Base-by-base conservation (phyloP, 2,888 invertebrate species). In the Lycocerus yunnanus region DNA sequence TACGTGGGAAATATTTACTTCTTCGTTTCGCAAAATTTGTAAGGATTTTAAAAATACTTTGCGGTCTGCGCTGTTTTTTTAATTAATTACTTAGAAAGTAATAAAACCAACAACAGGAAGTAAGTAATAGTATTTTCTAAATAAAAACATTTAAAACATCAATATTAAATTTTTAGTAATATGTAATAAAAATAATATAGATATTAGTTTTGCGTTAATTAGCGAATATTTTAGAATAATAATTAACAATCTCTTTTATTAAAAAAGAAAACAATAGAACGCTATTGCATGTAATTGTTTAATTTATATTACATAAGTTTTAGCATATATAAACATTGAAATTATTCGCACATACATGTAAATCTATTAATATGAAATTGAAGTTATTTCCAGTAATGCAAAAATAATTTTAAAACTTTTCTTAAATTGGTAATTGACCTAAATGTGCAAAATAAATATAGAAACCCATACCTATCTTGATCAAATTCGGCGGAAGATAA, bases 381-480 rank as follows among this genome's bases (percentile, higher is more conserved):
- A 43, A 43, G 43, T 43, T 43, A 43, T 43, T 43, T 43, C n/a
- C 43, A n/a, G 43, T 43, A n/a, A 9, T 43, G 43, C 43, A n/a
- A n/a, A 43, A 18, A 18, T n/a, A 63, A 63, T 63, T 63, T 63
- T 18, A 18, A 10, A 63, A 63, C 15, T 16, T 60, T 15, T 18
- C 60, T 60, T 60, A 60, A 60, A 60, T 15, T 60, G 60, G 60
- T 60, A 13, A 60, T 60, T 16, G 15, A 18, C 60, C 60, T 18
- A 43, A 43, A 43, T 43, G 43, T 43, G 43, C 43, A 43, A 43
- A 43, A 43, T 43, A 20, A 65, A 65, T 20, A 21, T 20, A 24
- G 65, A 18, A 58, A n/a, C n/a, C 43, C 73, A n/a, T 84, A 85
- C 85, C 84, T 84, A 74, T 84, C 84, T 72, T 84, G 83, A 66